phyloP scores from a whole-genome alignment of 2,797 vertebrate species.

The Lepilemur septentrionalis region DNA sequence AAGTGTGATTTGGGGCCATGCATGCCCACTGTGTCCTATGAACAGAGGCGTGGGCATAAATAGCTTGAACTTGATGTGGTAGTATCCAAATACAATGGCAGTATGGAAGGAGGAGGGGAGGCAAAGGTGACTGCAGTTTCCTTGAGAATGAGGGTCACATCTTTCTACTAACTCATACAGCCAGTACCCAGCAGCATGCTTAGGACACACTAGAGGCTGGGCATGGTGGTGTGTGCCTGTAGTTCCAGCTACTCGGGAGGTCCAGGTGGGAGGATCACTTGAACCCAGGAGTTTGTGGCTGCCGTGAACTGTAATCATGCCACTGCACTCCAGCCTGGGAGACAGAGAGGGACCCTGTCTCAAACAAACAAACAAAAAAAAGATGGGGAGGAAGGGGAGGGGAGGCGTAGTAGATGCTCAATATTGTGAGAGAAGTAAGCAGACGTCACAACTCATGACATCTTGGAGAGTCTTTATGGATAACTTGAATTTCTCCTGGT shows the following conservation, averaged over 20 bases:
- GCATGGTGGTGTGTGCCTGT: background rate
- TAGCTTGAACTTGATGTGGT: background rate
- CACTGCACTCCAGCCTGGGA: background rate
- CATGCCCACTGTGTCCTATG: background rate
- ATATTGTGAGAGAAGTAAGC: background rate
- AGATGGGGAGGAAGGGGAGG: rapidly evolving
- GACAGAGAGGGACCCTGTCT: background rate
- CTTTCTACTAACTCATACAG: no score
- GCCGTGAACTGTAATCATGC: background rate
- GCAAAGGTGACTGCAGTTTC: background rate
- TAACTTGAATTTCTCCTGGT: background rate
- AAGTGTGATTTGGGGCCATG: background rate
- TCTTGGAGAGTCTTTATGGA: background rate
- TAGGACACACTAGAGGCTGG: background rate
- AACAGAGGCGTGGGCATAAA: background rate
- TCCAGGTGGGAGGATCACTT: background rate
- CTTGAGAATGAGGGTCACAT: background rate
- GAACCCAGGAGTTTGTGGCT: background rate
- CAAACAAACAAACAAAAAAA: background rate
- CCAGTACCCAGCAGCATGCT: background rate
- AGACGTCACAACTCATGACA: background rate
- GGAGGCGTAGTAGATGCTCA: background rate
- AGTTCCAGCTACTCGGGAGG: background rate
- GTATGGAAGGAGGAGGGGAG: background rate
- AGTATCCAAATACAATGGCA: background rate